Conservation (phyloP, 2,113 vertebrate genomes). For the Poecile atricapillus region DNA sequence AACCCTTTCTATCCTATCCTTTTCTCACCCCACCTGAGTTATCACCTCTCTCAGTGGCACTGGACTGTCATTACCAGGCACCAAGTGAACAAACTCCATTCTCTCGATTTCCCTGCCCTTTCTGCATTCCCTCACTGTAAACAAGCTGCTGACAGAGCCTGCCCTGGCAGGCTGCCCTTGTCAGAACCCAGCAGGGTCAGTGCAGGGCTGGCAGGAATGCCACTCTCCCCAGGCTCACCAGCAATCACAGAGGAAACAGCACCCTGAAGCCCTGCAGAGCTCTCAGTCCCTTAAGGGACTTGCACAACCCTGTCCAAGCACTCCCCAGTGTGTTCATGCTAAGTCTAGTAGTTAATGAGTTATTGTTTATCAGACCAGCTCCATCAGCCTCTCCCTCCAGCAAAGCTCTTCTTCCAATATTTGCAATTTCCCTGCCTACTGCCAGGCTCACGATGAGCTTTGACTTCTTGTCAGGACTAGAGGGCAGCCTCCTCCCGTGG, state of each 20-base stretch:
- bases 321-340: background rate
- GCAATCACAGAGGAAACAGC: background rate
- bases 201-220: background rate
- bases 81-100: background rate
- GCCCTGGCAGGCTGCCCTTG: background rate
- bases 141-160: conserved; percentile 1
- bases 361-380: background rate
- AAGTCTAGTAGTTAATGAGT: background rate
- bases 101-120: background rate
- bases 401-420: background rate
- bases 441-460: background rate
- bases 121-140: background rate
- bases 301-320: background rate
- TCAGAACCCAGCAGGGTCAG: background rate
- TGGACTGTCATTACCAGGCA: background rate
- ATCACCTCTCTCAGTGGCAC: background rate
- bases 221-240: background rate
- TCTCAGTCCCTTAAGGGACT: background rate
- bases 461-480: background rate
- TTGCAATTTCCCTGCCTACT: background rate
- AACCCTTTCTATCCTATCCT: background rate
- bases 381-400: background rate
- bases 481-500: background rate
- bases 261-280: background rate
- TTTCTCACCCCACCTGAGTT: background rate